Evolutionary conservation across 2,888 invertebrate species (phyloP), one percentile per base, ranked within the genome.

Genomic region (Coelinius sp.): DNA sequence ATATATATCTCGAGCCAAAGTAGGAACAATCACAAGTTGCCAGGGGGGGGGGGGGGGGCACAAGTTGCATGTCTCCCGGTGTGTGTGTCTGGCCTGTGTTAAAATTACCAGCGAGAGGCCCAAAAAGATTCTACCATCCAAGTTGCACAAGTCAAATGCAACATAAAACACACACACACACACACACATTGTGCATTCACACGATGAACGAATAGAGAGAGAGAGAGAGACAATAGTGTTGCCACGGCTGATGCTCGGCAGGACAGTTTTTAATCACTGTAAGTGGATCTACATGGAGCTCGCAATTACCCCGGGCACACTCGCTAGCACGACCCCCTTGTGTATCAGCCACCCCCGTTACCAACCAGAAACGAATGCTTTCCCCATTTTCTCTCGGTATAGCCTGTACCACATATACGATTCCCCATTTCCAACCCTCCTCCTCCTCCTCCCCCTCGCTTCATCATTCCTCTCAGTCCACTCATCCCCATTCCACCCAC

Each of bases 261-360:
- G 87, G 87, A 85, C 85, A 86, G 85, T 88, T 88, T 88, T 88
- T 88, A 88, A 88, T 88, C 88, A 88, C 87, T 83, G 85, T 88
- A 88, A 88, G 88, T 88, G 88, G 88, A 86, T 88, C 87, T 88
- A 85, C 87, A 87, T 87, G 85, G 85, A 83, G 82, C 83, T 84
- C 75, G 85, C 87, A 86, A 87, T 87, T 87, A 87, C 86, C 68
- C 83, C 79, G 82, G 84, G 81, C 81, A 84, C 82, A 82, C 82
- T 71, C 53, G 74, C 70, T 78, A 77, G 80, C 81, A 82, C 82
- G 82, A 80, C 81, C 83, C 84, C 84, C 84, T 82, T 85, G 84
- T 84, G 85, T 84, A 84, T 84, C 81, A 82, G 76, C 77, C 77
- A 77, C 74, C 81, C 78, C 75, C 75, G 73, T 64, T 73, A 73